Evolutionary conservation across 2,888 invertebrate species (phyloP), one percentile per base, ranked within the genome.

Genomic region (Ormia ochracea): DNA sequence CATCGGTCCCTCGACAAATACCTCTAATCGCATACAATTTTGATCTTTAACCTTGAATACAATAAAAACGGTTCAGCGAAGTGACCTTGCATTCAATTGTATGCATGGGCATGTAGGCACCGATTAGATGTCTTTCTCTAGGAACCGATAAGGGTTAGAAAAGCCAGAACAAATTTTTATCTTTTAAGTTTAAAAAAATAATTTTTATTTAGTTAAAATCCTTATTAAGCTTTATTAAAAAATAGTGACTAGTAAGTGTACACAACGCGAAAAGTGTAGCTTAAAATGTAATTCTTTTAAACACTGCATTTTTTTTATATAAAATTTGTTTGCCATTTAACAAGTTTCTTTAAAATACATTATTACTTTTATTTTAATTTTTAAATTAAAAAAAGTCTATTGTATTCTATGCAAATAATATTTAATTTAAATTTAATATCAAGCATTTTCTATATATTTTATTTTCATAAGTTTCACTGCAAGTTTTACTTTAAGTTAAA

Each of bases 141-240:
- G n/a, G n/a, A n/a, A n/a, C n/a, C n/a, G n/a, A n/a, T n/a, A n/a
- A n/a, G n/a, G n/a, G n/a, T 31, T 38, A 9, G 17, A 45, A 48
- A 58, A 26, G 19, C 31, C 58, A 69, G 56, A 72, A 69, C 68
- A 80, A 79, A 68, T 43, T 54, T 61, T 80, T 70, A 17, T 52
- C 12, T 38, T 63, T 77, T 77, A 74, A 80, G 80, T 50, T 45
- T 52, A 33, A 54, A 28, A 26, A 73, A 4, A 54, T 31, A 72
- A 76, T 65, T 75, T 28, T 43, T 50, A 72, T 81, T 72, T 81
- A 82, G 79, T 79, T 50, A 79, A 81, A 78, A 74, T 75, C 69
- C 65, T 76, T 70, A 48, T 82, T 82, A 81, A 81, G 81, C 73
- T 81, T 82, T 81, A 81, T 73, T 76, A 80, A 76, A 54, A 76